These are phyloP conservation scores for Trissolcus brochymenae DNA, from an alignment of 2,888 invertebrate species.

Conservation along the genomic window DNA sequence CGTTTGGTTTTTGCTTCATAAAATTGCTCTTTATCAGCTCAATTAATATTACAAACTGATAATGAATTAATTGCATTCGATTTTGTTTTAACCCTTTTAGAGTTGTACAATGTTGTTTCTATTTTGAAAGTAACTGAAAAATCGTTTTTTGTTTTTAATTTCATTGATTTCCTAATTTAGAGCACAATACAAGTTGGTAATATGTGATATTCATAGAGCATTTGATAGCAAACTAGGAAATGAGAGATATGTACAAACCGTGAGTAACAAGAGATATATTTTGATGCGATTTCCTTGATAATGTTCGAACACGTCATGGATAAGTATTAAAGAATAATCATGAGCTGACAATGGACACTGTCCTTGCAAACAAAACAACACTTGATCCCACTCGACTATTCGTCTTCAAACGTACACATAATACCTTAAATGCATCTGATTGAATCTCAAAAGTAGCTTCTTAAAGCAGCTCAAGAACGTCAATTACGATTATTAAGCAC, in stretches of 20 bases:
- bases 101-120: too few relatives aligned
- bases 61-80: too few relatives aligned
- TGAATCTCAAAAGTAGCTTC: constrained; percentile 41
- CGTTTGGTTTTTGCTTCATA: neutral
- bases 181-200: neutral
- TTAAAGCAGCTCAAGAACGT: constrained; percentile 34
- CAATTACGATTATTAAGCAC: constrained; percentile 48
- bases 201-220: neutral
- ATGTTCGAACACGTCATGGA: too few relatives aligned
- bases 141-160: too few relatives aligned
- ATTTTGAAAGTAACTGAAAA: too few relatives aligned
- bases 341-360: constrained; percentile 7
- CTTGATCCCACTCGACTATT: constrained; percentile 17
- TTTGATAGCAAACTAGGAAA: neutral
- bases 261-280: too few relatives aligned
- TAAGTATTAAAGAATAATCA: too few relatives aligned
- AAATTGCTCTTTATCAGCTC: too few relatives aligned
- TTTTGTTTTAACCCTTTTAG: too few relatives aligned
- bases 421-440: constrained; percentile 40
- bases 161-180: neutral
- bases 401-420: constrained; percentile 15
- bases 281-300: too few relatives aligned
- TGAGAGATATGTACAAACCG: neutral
- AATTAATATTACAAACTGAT: too few relatives aligned
- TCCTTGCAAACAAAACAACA: constrained; percentile 18